Conservation (phyloP, 2,888 invertebrate genomes). For the Kuschelorhynchus macadamiae region DNA sequence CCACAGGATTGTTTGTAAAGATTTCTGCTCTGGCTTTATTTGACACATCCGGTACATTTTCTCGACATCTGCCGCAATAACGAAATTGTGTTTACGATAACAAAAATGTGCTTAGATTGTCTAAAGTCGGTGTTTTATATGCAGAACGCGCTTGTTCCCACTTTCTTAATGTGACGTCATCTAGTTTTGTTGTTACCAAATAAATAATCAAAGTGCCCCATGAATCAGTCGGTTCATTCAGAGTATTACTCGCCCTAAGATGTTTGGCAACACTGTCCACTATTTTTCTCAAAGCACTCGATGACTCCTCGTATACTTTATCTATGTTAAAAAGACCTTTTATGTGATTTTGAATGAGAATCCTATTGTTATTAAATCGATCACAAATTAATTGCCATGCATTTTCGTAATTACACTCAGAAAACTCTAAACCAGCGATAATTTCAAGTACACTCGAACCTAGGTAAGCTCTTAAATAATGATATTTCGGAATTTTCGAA, state of each 20-base stretch:
- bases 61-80: too few species aligned
- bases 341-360: conserved; percentile 29
- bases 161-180: too few species aligned
- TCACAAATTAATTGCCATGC: conserved; percentile 37
- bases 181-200: conserved; percentile 1
- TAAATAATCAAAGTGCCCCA: conserved; percentile 21
- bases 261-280: conserved; percentile 18
- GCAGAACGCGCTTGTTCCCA: too few species aligned
- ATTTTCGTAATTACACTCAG: conserved; percentile 27
- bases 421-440: conserved; percentile 33
- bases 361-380: conserved; percentile 36
- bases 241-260: conserved; percentile 8
- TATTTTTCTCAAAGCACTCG: background rate
- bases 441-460: conserved; percentile 23
- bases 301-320: conserved; percentile 2
- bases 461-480: conserved; percentile 27
- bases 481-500: conserved; percentile 32
- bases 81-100: background rate
- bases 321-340: conserved; percentile 20
- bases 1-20: too few species aligned
- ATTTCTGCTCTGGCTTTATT: too few species aligned
- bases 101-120: conserved; percentile 2
- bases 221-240: conserved; percentile 11
- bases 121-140: conserved; percentile 1
- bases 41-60: too few species aligned